A percentile compares a stretch with the other conserved stretches of the same genome.
These are phyloP conservation scores for Rhabdomys dilectus DNA, from an alignment of 2,113 vertebrate species.

Conservation along the genomic window DNA sequence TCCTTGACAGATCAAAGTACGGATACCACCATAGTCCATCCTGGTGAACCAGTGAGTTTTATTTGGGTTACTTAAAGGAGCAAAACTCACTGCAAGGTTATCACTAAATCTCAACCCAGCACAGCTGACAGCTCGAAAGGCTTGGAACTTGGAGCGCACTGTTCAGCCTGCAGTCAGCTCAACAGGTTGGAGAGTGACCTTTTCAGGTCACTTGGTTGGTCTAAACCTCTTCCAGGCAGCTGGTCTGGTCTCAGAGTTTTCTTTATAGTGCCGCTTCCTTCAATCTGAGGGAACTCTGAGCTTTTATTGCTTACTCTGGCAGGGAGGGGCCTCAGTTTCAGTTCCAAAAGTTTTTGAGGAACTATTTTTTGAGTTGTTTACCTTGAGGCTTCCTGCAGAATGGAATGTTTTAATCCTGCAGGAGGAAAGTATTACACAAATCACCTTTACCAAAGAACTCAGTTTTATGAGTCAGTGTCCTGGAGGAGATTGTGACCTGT, in stretches of 20 bases:
- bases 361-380: neutral
- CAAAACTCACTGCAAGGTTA: neutral
- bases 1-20: neutral
- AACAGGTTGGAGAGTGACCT: neutral
- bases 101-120: neutral
- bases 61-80: neutral
- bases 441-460: constrained; percentile 16
- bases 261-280: neutral
- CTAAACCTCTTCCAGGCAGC: neutral
- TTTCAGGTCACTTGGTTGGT: neutral
- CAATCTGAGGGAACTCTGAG: neutral
- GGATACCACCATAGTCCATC: neutral
- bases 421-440: neutral
- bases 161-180: neutral
- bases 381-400: neutral
- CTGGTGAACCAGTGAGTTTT: neutral
- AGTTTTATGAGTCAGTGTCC: neutral
- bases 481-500: neutral
- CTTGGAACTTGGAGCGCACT: neutral
- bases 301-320: neutral
- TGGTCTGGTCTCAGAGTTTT: neutral
- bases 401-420: neutral
- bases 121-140: neutral
- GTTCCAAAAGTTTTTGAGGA: neutral
- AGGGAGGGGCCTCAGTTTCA: neutral